Percentiles rank a stretch among this genome's conserved stretches.
These are phyloP conservation scores for Chrosomus eos DNA, from an alignment of 2,797 vertebrate genomes.

Conservation along the genomic window DNA sequence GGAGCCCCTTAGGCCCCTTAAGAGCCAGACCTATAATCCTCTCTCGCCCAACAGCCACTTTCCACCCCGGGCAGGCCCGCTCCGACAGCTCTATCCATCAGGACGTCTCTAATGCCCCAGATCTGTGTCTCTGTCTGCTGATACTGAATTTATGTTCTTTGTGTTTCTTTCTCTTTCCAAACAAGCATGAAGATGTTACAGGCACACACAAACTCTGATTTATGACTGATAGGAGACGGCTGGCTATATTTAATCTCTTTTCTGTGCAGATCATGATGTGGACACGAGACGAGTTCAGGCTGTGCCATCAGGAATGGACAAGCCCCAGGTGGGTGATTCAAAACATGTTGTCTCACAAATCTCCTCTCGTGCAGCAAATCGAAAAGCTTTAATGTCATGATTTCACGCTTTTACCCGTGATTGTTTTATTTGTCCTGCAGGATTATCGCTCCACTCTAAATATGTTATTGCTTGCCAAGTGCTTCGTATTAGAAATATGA, in stretches of 20 bases:
- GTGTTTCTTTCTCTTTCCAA: not conserved
- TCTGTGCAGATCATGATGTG: constrained; percentile 81
- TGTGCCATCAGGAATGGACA: constrained; percentile 85
- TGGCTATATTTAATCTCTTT: constrained; percentile 25
- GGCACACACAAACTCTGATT: constrained; percentile 27
- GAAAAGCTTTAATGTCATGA: not conserved
- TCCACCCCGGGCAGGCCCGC: not conserved
- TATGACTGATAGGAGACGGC: constrained; percentile 7
- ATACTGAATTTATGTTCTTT: constrained; percentile 11
- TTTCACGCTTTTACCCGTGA: not conserved
- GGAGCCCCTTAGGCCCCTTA: constrained; percentile 32
- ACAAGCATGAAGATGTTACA: constrained; percentile 14
- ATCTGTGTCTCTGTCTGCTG: constrained; percentile 19
- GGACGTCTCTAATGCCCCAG: constrained; percentile 20
- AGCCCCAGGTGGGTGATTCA: constrained; percentile 81
- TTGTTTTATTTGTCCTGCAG: not conserved
- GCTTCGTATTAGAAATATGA: not conserved
- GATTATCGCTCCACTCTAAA: not conserved
- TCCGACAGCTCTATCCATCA: constrained; percentile 44
- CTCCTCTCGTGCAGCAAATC: not conserved
- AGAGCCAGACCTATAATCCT: constrained; percentile 13
- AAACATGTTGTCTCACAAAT: constrained; percentile 8
- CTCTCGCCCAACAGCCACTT: not conserved
- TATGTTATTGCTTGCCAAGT: not conserved
- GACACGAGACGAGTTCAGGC: constrained; percentile 84